Evolutionary conservation across 2,113 vertebrate species (phyloP).

Genomic region (Vulpes lagopus): DNA sequence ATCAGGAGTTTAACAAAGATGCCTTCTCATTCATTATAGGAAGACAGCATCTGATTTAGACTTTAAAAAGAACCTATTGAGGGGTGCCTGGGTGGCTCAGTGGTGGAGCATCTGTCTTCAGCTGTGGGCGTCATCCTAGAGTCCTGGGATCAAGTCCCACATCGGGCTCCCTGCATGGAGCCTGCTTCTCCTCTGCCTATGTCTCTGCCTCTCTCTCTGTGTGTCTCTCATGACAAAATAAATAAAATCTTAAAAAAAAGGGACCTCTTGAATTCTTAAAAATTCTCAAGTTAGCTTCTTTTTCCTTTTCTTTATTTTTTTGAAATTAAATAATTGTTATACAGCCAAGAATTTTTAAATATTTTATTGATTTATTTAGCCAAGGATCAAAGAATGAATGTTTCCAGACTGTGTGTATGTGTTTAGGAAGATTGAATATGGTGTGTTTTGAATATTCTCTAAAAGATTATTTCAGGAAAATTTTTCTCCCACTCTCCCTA

Average conservation of each 20-base stretch:
- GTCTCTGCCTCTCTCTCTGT: too few relatives aligned
- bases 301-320: neutral
- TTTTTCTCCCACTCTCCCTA: neutral
- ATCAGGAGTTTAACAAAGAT: neutral
- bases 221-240: too few relatives aligned
- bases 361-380: neutral
- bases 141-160: too few relatives aligned
- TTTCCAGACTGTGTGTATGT: neutral
- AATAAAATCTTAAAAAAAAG: neutral
- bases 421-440: neutral
- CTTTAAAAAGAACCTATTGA: neutral
- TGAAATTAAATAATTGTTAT: neutral
- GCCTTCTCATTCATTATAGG: neutral
- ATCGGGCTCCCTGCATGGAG: too few relatives aligned
- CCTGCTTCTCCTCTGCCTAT: too few relatives aligned
- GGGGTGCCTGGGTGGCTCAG: too few relatives aligned
- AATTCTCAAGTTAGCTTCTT: neutral
- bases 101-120: too few relatives aligned
- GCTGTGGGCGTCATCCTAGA: too few relatives aligned
- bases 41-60: neutral
- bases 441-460: neutral
- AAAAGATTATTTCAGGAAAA: neutral
- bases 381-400: neutral
- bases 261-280: neutral
- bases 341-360: neutral